Evolutionary conservation across 2,888 invertebrate genomes (phyloP).

Genomic region (Piscicola geometra): DNA sequence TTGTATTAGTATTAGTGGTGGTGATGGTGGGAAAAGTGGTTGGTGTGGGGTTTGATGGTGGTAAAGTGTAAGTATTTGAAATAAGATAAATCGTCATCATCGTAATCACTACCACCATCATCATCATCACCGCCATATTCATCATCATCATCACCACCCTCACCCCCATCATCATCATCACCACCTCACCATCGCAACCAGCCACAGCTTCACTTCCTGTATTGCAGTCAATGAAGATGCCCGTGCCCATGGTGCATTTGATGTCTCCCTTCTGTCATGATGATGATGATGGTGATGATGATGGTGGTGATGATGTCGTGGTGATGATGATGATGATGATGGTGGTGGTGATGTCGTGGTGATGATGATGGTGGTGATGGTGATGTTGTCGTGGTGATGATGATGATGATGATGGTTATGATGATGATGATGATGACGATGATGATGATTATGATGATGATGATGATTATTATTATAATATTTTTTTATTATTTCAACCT

Average conservation of each 20-base stretch:
- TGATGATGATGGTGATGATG: not conserved
- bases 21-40: too few species aligned
- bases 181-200: constrained; percentile 55
- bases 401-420: too few species aligned
- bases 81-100: not conserved
- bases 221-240: constrained; percentile 52
- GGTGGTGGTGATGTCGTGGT: too few species aligned
- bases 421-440: not conserved
- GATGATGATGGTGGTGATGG: not conserved
- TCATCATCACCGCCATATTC: not conserved
- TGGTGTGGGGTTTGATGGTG: too few species aligned
- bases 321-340: not conserved
- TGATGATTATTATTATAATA: not conserved
- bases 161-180: not conserved
- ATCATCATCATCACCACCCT: not conserved
- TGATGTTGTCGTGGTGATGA: not conserved
- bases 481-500: constrained; percentile 59
- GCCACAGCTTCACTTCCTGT: constrained; percentile 65
- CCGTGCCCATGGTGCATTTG: constrained; percentile 77
- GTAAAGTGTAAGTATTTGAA: too few species aligned
- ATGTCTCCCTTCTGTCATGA: constrained; percentile 63
- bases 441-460: not conserved
- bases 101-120: not conserved
- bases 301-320: not conserved
- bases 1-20: too few species aligned